Percentiles rank a stretch among this genome's conserved stretches.
These are phyloP conservation scores for Iguana delicatissima DNA, from an alignment of 2,797 vertebrate species.

Conservation along the genomic window DNA sequence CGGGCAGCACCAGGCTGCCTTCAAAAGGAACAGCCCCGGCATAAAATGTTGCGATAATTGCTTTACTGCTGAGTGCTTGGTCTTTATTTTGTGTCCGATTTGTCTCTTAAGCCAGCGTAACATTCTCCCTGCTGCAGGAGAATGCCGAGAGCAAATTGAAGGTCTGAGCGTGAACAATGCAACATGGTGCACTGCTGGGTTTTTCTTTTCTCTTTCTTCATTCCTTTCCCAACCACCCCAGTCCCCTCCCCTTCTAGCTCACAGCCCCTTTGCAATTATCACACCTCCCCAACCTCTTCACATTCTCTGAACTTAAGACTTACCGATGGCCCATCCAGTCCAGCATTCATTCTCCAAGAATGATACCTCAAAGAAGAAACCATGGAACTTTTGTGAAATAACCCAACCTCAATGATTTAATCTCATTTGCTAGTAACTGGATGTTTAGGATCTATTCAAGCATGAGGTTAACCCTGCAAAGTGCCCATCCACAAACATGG, in stretches of 20 bases:
- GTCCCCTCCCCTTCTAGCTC: conserved; percentile 80
- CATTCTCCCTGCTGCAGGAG: conserved; percentile 98
- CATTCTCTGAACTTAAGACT: conserved; percentile 44
- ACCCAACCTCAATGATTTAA: not conserved
- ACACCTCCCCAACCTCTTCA: conserved; percentile 56
- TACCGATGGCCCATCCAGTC: conserved; percentile 9
- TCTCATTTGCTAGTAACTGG: not conserved
- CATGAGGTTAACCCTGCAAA: not conserved
- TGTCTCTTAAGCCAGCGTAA: conserved; percentile 99
- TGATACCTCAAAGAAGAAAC: conserved; percentile 2
- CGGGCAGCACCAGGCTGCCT: conserved; percentile 87
- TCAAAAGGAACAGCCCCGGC: conserved; percentile 93
- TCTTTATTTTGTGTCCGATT: conserved; percentile 97
- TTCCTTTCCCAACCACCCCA: conserved; percentile 85
- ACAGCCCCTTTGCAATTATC: conserved; percentile 57
- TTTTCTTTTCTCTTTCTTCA: conserved; percentile 86
- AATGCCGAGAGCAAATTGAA: conserved; percentile 99
- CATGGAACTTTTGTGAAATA: conserved; percentile 13
- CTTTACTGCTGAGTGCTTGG: conserved; percentile 98
- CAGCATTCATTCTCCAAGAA: conserved; percentile 9
- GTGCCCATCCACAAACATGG: not conserved
- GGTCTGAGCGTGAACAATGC: conserved; percentile 99
- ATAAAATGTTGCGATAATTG: conserved; percentile 99
- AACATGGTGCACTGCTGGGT: conserved; percentile 97
- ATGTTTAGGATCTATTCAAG: not conserved